phyloP scores from a whole-genome alignment of 2,113 vertebrate genomes.

The Mastomys natalensis region DNA sequence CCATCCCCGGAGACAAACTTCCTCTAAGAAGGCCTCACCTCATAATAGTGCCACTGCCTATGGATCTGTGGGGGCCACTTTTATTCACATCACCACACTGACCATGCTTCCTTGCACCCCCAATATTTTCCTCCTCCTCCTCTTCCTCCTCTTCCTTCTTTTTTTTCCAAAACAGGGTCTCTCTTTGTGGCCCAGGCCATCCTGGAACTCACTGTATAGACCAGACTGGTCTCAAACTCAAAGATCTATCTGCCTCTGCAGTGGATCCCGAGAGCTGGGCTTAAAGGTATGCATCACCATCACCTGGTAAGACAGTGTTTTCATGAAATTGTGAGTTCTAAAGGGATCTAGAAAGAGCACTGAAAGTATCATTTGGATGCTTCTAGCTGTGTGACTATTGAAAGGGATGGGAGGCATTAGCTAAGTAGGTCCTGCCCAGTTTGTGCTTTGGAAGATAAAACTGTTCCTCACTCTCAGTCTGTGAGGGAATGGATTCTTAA shows the following conservation, averaged over 20 bases:
- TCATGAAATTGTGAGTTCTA: not conserved
- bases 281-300: not conserved
- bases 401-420: not conserved
- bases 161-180: not conserved
- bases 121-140: no score
- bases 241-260: not conserved
- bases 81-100: not conserved
- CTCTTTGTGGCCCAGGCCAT: not conserved
- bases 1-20: not conserved
- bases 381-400: not conserved
- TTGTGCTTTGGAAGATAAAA: conserved; percentile 15
- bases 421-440: not conserved
- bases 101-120: not conserved
- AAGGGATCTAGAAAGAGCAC: not conserved
- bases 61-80: not conserved
- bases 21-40: not conserved
- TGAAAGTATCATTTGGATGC: not conserved
- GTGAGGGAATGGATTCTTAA: not conserved
- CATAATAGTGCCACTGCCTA: not conserved
- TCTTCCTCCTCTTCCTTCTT: accelerated
- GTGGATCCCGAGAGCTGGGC: not conserved
- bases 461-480: not conserved
- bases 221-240: not conserved
- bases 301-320: no score
- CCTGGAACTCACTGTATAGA: not conserved